Conservation (phyloP, 2,888 invertebrate genomes). For the Cephus runcator region DNA sequence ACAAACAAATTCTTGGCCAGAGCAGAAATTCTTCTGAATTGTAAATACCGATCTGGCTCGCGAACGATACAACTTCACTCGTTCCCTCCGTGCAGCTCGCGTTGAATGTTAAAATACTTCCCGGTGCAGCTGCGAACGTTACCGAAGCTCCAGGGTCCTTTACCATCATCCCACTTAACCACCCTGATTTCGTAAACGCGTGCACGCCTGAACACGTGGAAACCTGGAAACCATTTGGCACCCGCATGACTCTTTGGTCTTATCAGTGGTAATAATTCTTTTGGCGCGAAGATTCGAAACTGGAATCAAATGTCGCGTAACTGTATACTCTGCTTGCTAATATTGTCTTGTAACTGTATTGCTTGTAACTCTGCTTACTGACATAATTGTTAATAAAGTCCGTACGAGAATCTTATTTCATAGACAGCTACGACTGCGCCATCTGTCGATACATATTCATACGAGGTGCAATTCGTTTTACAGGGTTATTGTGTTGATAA, state of each 20-base stretch:
- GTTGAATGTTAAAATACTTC: conserved; percentile 54
- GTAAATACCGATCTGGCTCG: conserved; percentile 51
- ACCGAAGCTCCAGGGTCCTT: not conserved
- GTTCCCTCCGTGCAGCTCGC: conserved; percentile 26
- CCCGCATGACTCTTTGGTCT: conserved; percentile 6
- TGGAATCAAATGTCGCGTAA: not conserved
- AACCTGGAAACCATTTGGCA: conserved; percentile 18
- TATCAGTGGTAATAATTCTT: not conserved
- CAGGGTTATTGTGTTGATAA: not conserved
- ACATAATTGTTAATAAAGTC: conserved; percentile 1
- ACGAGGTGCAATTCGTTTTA: not conserved
- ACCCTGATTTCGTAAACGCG: conserved; percentile 7
- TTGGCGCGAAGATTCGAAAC: not conserved
- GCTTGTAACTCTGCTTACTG: not conserved
- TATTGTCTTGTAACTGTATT: not conserved
- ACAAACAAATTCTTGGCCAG: conserved; percentile 32
- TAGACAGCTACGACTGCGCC: not conserved
- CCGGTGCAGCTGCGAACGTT: conserved; percentile 45
- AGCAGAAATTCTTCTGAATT: conserved; percentile 56
- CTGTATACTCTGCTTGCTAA: not conserved
- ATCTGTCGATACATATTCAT: conserved; percentile 6
- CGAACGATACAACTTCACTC: conserved; percentile 20
- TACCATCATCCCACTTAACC: conserved; percentile 17
- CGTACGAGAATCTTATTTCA: conserved; percentile 16
- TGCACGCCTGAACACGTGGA: conserved; percentile 17